Evolutionary conservation across 2,797 vertebrate genomes (phyloP).

Genomic region (Taenioides sp.): DNA sequence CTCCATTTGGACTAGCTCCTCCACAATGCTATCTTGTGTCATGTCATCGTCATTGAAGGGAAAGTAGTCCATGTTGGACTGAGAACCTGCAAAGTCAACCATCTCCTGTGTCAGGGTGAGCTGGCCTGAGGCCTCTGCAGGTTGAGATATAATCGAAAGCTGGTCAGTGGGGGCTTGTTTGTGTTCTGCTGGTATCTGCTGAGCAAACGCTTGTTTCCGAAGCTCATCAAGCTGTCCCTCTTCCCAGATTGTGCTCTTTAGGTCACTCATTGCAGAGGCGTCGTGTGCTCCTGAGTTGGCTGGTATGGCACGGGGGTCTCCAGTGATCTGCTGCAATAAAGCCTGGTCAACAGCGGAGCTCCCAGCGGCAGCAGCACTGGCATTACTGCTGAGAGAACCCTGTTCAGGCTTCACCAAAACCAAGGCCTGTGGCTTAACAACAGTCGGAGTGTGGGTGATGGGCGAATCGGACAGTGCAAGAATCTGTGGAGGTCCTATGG

Average conservation of each 20-base stretch:
- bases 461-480: conserved; percentile 82
- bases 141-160: conserved; percentile 81
- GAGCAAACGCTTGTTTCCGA: conserved; percentile 77
- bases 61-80: conserved; percentile 92
- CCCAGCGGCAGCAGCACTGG: conserved; percentile 65
- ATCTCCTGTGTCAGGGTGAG: conserved; percentile 89
- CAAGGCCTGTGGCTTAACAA: conserved; percentile 76
- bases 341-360: conserved; percentile 79
- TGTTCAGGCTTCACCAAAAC: conserved; percentile 75
- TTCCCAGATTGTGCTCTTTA: conserved; percentile 92
- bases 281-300: conserved; percentile 80
- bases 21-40: conserved; percentile 98
- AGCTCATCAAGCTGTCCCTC: conserved; percentile 83
- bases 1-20: conserved; percentile 98
- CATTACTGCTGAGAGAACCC: conserved; percentile 61
- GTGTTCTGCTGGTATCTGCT: conserved; percentile 77
- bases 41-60: conserved; percentile 96
- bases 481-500: conserved; percentile 75
- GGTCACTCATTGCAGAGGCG: conserved; percentile 82
- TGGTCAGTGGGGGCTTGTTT: conserved; percentile 73
- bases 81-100: conserved; percentile 89
- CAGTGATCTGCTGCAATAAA: conserved; percentile 85
- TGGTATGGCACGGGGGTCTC: conserved; percentile 82
- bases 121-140: conserved; percentile 81
- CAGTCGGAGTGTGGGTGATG: conserved; percentile 71